phyloP scores from a whole-genome alignment of 2,888 invertebrate genomes.

The Amiota minor region DNA sequence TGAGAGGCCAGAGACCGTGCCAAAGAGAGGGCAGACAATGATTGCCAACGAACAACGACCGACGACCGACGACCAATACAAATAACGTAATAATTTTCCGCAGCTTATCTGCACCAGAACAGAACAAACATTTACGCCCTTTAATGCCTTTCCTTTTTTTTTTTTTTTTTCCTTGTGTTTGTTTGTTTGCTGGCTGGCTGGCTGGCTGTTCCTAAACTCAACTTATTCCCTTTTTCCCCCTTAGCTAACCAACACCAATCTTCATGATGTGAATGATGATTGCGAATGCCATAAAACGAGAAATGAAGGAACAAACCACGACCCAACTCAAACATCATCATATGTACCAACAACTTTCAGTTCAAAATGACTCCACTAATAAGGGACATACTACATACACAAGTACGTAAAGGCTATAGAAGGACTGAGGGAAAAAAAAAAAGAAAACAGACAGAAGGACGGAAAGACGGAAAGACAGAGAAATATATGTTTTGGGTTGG shows the following conservation, averaged over 20 bases:
- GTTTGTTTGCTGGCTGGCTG: neutral
- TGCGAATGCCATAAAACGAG: too few species aligned
- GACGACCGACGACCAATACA: slow-evolving; percentile 63
- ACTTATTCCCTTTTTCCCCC: neutral
- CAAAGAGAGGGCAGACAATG: slow-evolving; percentile 46
- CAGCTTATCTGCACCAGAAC: slow-evolving; percentile 71
- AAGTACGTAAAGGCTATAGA: too few species aligned
- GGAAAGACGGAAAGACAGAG: neutral
- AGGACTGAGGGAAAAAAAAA: too few species aligned
- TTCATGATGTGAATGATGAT: slow-evolving; percentile 1
- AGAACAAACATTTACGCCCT: slow-evolving; percentile 72
- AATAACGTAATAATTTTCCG: slow-evolving; percentile 70
- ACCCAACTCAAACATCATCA: slow-evolving; percentile 10
- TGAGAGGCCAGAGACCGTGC: too few species aligned
- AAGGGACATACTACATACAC: slow-evolving; percentile 9
- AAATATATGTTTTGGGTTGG: neutral
- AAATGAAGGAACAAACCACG: neutral
- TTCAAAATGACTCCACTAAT: slow-evolving; percentile 12
- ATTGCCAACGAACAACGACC: slow-evolving; percentile 43
- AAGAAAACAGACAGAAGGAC: neutral
- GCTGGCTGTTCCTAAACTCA: slow-evolving; percentile 52
- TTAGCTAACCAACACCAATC: slow-evolving; percentile 15
- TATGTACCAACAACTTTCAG: neutral
- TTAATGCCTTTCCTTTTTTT: slow-evolving; percentile 55
- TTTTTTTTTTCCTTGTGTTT: neutral